phyloP scores from a whole-genome alignment of 2,113 vertebrate genomes.

The Elanus axillaris region DNA sequence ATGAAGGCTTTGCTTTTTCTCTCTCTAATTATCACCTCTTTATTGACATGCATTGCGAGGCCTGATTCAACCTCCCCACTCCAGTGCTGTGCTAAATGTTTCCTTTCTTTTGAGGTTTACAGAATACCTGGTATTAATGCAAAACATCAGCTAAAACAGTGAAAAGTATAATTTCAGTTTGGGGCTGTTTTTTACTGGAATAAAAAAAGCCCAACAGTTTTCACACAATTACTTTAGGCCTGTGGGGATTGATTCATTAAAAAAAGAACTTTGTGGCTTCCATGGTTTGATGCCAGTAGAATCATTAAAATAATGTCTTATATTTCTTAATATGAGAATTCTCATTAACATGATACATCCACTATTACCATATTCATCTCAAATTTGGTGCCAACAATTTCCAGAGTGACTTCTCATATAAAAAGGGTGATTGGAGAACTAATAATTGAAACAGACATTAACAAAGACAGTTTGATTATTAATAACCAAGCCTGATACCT shows the following conservation, averaged over 20 bases:
- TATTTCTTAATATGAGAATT: conserved; percentile 62
- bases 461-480: conserved; percentile 24
- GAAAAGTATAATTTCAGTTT: conserved; percentile 32
- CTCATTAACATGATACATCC: conserved; percentile 58
- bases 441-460: conserved; percentile 51
- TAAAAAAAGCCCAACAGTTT: not conserved
- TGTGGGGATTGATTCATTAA: conserved; percentile 59
- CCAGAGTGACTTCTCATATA: conserved; percentile 39
- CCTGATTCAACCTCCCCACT: not conserved
- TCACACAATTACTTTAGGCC: conserved; percentile 49
- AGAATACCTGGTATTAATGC: not conserved
- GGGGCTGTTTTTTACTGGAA: conserved; percentile 9
- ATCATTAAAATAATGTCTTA: conserved; percentile 64
- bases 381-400: conserved; percentile 60
- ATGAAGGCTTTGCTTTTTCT: conserved; percentile 16
- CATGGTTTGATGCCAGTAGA: conserved; percentile 60
- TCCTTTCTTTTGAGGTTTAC: not conserved
- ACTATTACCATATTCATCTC: conserved; percentile 57
- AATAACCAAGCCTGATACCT: not conserved
- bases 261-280: conserved; percentile 53
- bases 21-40: conserved; percentile 27
- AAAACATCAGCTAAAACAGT: not conserved
- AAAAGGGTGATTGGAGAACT: conserved; percentile 32
- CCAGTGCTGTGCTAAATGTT: not conserved
- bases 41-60: not conserved